These are phyloP conservation scores for Mormyrus lacerda DNA, from an alignment of 2,113 vertebrate species.

Conservation along the genomic window DNA sequence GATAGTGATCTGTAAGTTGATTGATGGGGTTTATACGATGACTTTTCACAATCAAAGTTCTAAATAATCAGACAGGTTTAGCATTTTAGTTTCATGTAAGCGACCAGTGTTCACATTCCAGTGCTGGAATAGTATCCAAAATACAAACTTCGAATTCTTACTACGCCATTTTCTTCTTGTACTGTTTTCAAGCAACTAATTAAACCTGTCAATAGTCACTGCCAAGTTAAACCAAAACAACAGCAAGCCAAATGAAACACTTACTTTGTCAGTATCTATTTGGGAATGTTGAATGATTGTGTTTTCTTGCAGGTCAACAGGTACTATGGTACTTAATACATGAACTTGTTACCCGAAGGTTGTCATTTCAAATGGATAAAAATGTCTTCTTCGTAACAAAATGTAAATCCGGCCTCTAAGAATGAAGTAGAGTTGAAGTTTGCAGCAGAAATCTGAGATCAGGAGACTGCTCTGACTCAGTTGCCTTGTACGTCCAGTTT, in stretches of 20 bases:
- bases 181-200: slow-evolving; percentile 1
- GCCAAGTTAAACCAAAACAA: not conserved
- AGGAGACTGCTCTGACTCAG: not conserved
- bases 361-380: slow-evolving; percentile 1
- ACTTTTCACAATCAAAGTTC: not conserved
- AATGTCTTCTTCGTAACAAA: not conserved
- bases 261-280: not conserved
- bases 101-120: not conserved
- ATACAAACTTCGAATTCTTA: not conserved
- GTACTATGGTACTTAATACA: not conserved
- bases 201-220: not conserved
- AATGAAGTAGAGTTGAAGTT: not conserved
- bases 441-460: not conserved
- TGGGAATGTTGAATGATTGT: not conserved
- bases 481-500: not conserved
- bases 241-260: not conserved
- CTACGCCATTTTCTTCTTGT: not conserved
- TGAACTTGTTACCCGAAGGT: not conserved
- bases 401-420: not conserved
- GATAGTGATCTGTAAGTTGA: not conserved
- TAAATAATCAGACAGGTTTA: not conserved
- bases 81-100: not conserved
- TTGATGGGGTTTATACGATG: not conserved
- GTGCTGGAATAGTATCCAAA: not conserved
- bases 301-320: not conserved